A percentile compares a stretch with the other conserved stretches of the same genome.
phyloP scores from a whole-genome alignment of 2,113 vertebrate genomes.

The Bujurquina vittata region DNA sequence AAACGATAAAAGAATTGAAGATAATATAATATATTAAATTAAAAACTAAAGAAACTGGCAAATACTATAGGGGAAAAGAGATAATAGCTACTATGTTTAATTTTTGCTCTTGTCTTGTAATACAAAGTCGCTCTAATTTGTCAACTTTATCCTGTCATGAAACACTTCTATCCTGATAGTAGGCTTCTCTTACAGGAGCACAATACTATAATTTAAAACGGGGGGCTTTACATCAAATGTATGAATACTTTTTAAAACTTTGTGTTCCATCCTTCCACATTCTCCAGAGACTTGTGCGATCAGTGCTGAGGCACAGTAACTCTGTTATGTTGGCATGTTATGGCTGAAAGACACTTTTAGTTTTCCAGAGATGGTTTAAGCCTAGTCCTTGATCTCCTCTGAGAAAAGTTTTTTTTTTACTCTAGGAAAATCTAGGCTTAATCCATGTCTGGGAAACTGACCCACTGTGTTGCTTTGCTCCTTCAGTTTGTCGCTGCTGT shows the following conservation, averaged over 20 bases:
- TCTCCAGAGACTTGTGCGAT: background rate
- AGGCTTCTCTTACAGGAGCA: too few species aligned
- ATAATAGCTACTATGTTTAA: background rate
- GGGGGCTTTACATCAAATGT: background rate
- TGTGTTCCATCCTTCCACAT: background rate
- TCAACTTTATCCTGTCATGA: too few species aligned
- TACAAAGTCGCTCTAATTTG: too few species aligned
- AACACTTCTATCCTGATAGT: too few species aligned
- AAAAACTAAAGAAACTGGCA: background rate
- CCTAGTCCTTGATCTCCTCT: background rate
- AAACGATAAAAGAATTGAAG: background rate
- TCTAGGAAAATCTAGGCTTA: rapidly evolving
- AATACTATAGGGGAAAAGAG: background rate
- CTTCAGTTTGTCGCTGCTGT: background rate
- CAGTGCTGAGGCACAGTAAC: rapidly evolving
- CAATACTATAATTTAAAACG: too few species aligned
- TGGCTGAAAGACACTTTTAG: background rate
- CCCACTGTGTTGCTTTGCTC: too few species aligned
- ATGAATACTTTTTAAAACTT: background rate
- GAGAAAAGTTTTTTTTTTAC: background rate
- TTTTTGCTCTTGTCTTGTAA: background rate
- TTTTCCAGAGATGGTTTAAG: background rate
- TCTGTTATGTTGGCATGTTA: background rate
- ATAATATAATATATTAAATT: background rate
- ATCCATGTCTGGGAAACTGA: background rate